phyloP scores from a whole-genome alignment of 2,113 vertebrate genomes.

The Sturnus vulgaris region DNA sequence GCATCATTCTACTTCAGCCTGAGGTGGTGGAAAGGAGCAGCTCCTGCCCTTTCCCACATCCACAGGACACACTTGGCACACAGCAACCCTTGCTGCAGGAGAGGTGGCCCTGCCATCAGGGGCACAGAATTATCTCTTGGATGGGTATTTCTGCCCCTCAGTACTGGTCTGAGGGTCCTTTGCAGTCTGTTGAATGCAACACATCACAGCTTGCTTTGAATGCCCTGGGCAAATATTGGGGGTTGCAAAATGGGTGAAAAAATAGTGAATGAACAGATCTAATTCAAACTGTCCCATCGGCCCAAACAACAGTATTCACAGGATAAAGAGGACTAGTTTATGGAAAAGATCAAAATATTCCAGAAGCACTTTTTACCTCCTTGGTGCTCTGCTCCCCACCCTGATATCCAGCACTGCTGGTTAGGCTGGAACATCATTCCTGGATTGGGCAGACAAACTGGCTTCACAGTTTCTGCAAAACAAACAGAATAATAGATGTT shows the following conservation, averaged over 20 bases:
- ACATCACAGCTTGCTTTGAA: background rate
- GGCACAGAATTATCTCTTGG: background rate
- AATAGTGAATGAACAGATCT: background rate
- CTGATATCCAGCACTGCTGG: conserved; percentile 75
- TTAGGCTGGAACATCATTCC: conserved; percentile 63
- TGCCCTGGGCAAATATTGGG: background rate
- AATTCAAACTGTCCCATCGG: background rate
- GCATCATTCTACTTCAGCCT: background rate
- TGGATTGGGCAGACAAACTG: conserved; percentile 77
- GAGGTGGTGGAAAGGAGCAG: background rate
- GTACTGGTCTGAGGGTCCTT: background rate
- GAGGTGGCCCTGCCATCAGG: background rate
- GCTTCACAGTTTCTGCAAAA: conserved; percentile 49
- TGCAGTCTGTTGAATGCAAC: background rate
- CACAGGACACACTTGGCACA: background rate
- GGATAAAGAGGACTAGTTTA: background rate
- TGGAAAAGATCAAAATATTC: background rate
- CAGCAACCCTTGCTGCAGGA: background rate
- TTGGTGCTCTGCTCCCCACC: conserved; percentile 75
- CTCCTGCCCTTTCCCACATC: background rate
- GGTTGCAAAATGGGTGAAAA: background rate
- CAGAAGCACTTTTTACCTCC: conserved; percentile 66
- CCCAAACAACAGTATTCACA: accelerated
- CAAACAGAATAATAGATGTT: background rate
- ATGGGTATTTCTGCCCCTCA: background rate